phyloP scores from a whole-genome alignment of 2,888 invertebrate species.

The Ommatoiulus sabulosus region DNA sequence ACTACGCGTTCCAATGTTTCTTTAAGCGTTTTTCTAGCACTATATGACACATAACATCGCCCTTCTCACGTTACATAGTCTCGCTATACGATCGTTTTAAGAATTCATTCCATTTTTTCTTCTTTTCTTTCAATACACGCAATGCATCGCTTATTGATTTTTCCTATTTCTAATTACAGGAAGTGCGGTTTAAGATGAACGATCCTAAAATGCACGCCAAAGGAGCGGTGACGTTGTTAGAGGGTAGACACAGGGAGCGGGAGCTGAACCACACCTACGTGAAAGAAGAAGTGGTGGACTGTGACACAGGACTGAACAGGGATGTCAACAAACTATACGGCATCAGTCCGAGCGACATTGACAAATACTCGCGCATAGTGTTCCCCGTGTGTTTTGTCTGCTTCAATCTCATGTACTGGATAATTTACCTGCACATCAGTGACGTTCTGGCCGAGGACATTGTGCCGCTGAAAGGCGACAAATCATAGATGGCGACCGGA shows the following conservation, averaged over 20 bases:
- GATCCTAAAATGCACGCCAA: slow-evolving; percentile 94
- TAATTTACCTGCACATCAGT: slow-evolving; percentile 95
- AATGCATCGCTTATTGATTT: slow-evolving; percentile 16
- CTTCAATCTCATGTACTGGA: slow-evolving; percentile 99
- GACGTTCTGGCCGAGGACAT: slow-evolving; percentile 95
- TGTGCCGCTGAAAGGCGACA: slow-evolving; percentile 76
- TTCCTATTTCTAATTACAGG: slow-evolving; percentile 73
- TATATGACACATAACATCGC: no score
- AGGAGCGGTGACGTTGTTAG: slow-evolving; percentile 78
- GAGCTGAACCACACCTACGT: slow-evolving; percentile 48
- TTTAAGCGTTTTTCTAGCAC: no score
- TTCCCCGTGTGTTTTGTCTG: slow-evolving; percentile 99
- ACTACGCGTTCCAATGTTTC: no score
- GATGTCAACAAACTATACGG: slow-evolving; percentile 90
- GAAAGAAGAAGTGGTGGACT: slow-evolving; percentile 13
- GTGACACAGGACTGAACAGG: slow-evolving; percentile 73
- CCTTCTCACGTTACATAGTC: no score
- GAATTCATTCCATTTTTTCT: no score
- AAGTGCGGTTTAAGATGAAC: slow-evolving; percentile 95
- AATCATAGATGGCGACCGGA: neutral
- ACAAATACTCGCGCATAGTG: slow-evolving; percentile 98
- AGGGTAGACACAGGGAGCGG: slow-evolving; percentile 42
- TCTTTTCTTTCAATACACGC: no score
- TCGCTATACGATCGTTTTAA: no score
- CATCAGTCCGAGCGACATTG: slow-evolving; percentile 97